Conservation (phyloP, 2,113 vertebrate species). For the Protomyctophum bolini region DNA sequence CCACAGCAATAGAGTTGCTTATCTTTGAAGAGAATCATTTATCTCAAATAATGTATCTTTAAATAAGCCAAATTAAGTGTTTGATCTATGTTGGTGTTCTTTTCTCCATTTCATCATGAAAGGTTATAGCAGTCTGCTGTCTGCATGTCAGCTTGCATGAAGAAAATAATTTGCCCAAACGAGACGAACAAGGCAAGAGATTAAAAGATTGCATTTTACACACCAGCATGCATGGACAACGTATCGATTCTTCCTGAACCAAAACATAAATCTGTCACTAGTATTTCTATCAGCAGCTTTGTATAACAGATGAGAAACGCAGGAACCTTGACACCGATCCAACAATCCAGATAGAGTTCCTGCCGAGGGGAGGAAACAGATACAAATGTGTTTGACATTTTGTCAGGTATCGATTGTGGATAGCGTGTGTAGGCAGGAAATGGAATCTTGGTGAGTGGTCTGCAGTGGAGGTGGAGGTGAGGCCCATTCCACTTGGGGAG, state of each 20-base stretch:
- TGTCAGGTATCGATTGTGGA: conserved; percentile 54
- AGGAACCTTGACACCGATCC: conserved; percentile 37
- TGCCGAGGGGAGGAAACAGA: conserved; percentile 32
- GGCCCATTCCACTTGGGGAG: background rate
- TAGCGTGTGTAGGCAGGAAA: conserved; percentile 32
- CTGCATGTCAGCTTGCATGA: conserved; percentile 3
- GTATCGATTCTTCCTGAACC: conserved; percentile 20
- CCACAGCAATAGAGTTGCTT: no score
- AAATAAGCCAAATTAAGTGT: conserved; percentile 12
- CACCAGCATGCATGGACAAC: conserved; percentile 9
- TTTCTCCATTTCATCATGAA: conserved; percentile 30
- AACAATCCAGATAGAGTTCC: conserved; percentile 31
- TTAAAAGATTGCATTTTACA: conserved; percentile 28
- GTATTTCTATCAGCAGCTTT: conserved; percentile 27
- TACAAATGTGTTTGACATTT: conserved; percentile 63
- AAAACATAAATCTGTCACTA: conserved; percentile 34
- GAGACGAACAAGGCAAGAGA: conserved; percentile 19
- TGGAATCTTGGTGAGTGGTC: conserved; percentile 26
- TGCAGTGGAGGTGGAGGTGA: conserved; percentile 12
- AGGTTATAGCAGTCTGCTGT: conserved; percentile 13
- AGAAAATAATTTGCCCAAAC: conserved; percentile 17
- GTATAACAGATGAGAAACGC: conserved; percentile 30
- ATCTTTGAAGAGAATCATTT: no score
- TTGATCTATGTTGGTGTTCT: conserved; percentile 12
- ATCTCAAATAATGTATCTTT: no score